Percentiles rank a stretch among this genome's conserved stretches.
phyloP scores from a whole-genome alignment of 2,113 vertebrate species.

The Panurus biarmicus region DNA sequence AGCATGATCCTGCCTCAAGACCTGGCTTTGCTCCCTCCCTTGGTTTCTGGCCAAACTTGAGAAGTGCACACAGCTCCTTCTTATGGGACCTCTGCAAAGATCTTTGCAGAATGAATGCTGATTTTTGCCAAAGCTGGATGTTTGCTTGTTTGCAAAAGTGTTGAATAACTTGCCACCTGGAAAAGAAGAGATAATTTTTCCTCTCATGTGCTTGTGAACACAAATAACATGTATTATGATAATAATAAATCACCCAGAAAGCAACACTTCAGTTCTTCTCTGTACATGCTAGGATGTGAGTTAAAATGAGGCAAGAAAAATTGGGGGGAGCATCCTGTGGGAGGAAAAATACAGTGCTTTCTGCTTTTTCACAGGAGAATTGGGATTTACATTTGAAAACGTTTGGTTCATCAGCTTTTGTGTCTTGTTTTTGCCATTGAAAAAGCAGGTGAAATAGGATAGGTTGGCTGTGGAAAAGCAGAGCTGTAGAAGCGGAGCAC shows the following conservation, averaged over 20 bases:
- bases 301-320: neutral
- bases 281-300: neutral
- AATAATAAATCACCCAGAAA: neutral
- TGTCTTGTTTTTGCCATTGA: slow-evolving; percentile 9
- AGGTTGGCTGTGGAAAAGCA: slow-evolving; percentile 11
- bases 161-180: neutral
- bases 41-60: neutral
- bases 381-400: slow-evolving; percentile 41
- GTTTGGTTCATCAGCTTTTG: neutral
- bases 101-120: neutral
- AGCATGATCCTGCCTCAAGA: neutral
- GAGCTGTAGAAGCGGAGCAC: neutral
- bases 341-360: neutral
- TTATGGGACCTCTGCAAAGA: neutral
- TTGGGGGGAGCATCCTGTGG: neutral
- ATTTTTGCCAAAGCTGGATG: neutral
- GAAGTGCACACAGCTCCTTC: neutral
- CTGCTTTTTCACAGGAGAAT: neutral
- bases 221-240: neutral
- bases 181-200: neutral
- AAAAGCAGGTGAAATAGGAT: slow-evolving; percentile 26
- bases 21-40: neutral
- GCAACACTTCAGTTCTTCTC: neutral
- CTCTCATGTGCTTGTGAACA: neutral
- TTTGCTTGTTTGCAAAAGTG: neutral